phyloP scores from a whole-genome alignment of 2,113 vertebrate genomes.

The Crotalus tigris region DNA sequence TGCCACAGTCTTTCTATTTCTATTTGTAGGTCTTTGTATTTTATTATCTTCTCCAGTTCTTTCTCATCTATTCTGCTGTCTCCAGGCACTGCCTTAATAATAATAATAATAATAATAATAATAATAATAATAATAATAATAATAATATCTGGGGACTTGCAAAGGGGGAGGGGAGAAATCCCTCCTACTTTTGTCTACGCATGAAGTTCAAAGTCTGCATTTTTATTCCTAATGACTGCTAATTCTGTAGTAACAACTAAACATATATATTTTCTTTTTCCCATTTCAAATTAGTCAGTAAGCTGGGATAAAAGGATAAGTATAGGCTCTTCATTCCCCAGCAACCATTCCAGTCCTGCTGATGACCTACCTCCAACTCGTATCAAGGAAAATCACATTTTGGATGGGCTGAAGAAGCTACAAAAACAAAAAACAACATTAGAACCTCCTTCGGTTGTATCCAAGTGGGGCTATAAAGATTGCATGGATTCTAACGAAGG shows the following conservation, averaged over 20 bases:
- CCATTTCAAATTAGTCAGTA: slow-evolving; percentile 65
- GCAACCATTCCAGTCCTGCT: slow-evolving; percentile 77
- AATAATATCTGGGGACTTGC: not conserved
- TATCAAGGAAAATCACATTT: slow-evolving; percentile 87
- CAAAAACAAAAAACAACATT: slow-evolving; percentile 79
- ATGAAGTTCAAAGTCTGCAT: not conserved
- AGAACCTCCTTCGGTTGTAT: slow-evolving; percentile 77
- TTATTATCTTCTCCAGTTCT: too few relatives aligned
- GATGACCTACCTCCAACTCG: slow-evolving; percentile 83
- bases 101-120: too few relatives aligned
- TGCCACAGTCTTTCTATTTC: too few relatives aligned
- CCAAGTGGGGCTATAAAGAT: slow-evolving; percentile 87
- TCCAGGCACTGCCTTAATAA: too few relatives aligned
- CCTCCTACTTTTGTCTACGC: not conserved
- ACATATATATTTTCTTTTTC: slow-evolving; percentile 27
- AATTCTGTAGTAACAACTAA: slow-evolving; percentile 31
- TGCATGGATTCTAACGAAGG: slow-evolving; percentile 97
- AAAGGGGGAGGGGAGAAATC: too few relatives aligned
- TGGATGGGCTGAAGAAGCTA: slow-evolving; percentile 85
- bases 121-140: too few relatives aligned
- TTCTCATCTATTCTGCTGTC: too few relatives aligned
- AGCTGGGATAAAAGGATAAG: slow-evolving; percentile 87
- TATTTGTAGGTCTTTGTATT: too few relatives aligned
- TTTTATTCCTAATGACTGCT: slow-evolving; percentile 1
- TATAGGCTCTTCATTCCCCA: slow-evolving; percentile 81